Evolutionary conservation across 2,113 vertebrate species (phyloP).

Genomic region (Nesoenas mayeri): DNA sequence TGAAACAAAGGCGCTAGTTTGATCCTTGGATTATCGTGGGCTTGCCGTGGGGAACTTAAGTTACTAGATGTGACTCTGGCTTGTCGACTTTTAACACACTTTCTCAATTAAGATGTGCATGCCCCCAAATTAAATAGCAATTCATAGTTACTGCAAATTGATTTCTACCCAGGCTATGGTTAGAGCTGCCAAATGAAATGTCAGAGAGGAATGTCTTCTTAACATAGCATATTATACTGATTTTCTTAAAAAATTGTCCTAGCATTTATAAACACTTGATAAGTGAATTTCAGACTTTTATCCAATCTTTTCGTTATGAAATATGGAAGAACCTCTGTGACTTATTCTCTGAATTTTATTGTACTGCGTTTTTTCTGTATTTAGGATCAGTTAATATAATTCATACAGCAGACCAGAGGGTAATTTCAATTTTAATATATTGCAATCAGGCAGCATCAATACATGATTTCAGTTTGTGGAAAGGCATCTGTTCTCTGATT

Average conservation of each 20-base stretch:
- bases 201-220: constrained; percentile 34
- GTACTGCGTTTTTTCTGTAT: constrained; percentile 63
- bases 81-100: background rate
- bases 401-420: constrained; percentile 58
- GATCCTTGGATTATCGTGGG: background rate
- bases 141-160: constrained; percentile 43
- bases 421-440: constrained; percentile 79
- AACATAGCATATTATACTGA: constrained; percentile 21
- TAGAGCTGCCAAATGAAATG: constrained; percentile 46
- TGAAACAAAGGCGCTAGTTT: constrained; percentile 10
- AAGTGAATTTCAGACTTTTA: constrained; percentile 46
- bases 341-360: constrained; percentile 64
- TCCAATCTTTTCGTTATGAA: constrained; percentile 49
- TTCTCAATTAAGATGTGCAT: constrained; percentile 49
- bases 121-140: background rate
- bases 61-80: background rate
- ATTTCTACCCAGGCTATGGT: constrained; percentile 40
- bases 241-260: constrained; percentile 22
- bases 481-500: constrained; percentile 49
- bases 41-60: background rate
- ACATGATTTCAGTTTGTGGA: constrained; percentile 65
- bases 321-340: constrained; percentile 27
- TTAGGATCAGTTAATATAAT: constrained; percentile 72
- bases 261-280: constrained; percentile 41
- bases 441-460: constrained; percentile 44